Base-by-base conservation (phyloP, 1,140 invertebrate species). In the Drosophila jambulina region DNA sequence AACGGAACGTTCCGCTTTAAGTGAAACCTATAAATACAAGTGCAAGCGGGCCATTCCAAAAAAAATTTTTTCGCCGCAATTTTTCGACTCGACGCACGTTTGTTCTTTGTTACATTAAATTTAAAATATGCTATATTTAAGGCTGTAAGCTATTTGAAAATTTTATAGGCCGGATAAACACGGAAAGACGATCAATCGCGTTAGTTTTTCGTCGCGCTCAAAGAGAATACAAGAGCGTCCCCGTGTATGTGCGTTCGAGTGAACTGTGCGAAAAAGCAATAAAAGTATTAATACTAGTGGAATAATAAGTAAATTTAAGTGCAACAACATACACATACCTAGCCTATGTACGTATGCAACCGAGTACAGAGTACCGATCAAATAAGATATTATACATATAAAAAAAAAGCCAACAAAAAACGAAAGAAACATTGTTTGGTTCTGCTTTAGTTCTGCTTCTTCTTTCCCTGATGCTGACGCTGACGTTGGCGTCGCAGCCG, bases 241-340 rank as follows among this genome's bases (percentile, higher is more conserved):
- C 65, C 49, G 69, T 85, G 49, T 64, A 27, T 59, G 59, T 70
- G 70, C 60, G 64, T 82, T 60, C 80, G 69, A 68, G 74, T 75
- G 46, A 82, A 64, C 69, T 78, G 63, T 82, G 71, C 78, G 81
- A 36, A 82, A 80, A 72, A 82, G 71, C 77, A 87, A 84, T 84
- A 81, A 81, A 90, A 90, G 80, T 88, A 90, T 90, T 88, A 90
- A 84, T 75, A 84, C 76, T 81, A 90, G 75, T 81, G 65, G 68
- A 77, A 77, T 82, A 82, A 75, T 75, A 78, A 70, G 62, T 77
- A 68, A 78, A 81, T 69, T 65, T 75, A 85, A 86, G 82, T 84
- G 82, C 82, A 84, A 67, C 69, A 40, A 75, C 32, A 79, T 58
- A 71, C 60, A 70, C 74, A 67, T 74, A 63, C 54, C 46, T 57